Evolutionary conservation across 2,888 invertebrate genomes (phyloP).

Genomic region (Neoascia interrupta): DNA sequence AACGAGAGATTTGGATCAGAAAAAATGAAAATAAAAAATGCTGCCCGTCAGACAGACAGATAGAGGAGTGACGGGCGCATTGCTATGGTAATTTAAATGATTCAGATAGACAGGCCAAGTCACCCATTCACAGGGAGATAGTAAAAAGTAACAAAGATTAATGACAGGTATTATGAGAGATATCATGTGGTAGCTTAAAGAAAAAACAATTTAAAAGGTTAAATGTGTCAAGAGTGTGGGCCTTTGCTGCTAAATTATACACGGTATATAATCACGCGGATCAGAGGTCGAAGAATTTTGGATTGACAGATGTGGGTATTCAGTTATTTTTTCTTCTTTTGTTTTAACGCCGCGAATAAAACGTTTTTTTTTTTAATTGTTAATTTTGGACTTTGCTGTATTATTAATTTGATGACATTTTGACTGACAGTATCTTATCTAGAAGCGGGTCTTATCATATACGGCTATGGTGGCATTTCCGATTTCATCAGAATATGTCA

Average conservation of each 20-base stretch:
- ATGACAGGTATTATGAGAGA: constrained; percentile 59
- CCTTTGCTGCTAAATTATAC: constrained; percentile 32
- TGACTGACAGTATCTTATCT: constrained; percentile 12
- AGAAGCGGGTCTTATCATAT: background rate
- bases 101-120: constrained; percentile 8
- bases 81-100: constrained; percentile 38
- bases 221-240: constrained; percentile 20
- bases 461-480: background rate
- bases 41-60: constrained; percentile 29
- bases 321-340: background rate
- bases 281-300: constrained; percentile 42
- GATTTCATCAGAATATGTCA: background rate
- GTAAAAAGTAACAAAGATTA: constrained; percentile 37
- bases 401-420: constrained; percentile 7
- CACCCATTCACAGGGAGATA: background rate
- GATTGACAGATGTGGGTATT: constrained; percentile 39
- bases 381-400: too few species aligned
- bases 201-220: constrained; percentile 10
- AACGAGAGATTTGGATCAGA: constrained; percentile 24
- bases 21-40: too few species aligned
- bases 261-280: constrained; percentile 39
- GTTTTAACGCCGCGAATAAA: background rate
- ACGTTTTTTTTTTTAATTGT: background rate
- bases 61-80: constrained; percentile 13
- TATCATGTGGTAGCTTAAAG: constrained; percentile 34